phyloP scores from a whole-genome alignment of 2,888 invertebrate genomes.

The Melipona bicolor region DNA sequence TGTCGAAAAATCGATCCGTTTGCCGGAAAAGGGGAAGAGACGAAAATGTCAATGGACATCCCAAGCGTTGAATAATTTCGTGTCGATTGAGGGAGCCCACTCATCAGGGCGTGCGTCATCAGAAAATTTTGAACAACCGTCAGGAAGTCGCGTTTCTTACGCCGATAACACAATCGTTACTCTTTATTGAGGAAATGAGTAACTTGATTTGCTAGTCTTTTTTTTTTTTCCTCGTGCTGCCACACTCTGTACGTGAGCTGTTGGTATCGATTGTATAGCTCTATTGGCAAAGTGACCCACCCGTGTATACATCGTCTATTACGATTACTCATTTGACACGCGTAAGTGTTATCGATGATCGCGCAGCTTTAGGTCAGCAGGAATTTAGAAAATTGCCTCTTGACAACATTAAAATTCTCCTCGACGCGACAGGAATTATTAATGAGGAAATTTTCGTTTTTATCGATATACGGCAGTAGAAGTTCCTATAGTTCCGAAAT shows the following conservation, averaged over 20 bases:
- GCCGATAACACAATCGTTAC: neutral
- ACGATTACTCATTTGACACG: conserved; percentile 11
- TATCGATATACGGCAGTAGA: neutral
- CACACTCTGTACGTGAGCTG: neutral
- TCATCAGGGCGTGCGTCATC: neutral
- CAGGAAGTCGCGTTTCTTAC: neutral
- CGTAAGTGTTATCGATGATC: neutral
- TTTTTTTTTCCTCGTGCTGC: neutral
- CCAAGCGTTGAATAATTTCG: neutral
- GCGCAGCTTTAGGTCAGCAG: neutral
- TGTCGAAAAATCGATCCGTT: neutral
- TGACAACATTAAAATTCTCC: neutral
- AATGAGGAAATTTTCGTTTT: neutral
- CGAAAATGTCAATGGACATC: neutral
- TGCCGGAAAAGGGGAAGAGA: too few relatives aligned
- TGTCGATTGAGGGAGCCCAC: neutral
- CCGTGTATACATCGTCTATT: conserved; percentile 29
- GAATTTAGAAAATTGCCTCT: neutral
- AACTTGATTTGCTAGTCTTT: too few relatives aligned
- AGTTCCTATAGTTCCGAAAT: neutral
- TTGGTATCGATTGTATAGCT: conserved; percentile 48
- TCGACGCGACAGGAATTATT: neutral
- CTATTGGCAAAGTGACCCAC: conserved; percentile 33
- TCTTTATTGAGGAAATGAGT: neutral
- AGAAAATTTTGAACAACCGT: neutral